A percentile compares a stretch with the other conserved stretches of the same genome.
Evolutionary conservation across 2,888 invertebrate species (phyloP).

Genomic region (Ennomos fuscantarius): DNA sequence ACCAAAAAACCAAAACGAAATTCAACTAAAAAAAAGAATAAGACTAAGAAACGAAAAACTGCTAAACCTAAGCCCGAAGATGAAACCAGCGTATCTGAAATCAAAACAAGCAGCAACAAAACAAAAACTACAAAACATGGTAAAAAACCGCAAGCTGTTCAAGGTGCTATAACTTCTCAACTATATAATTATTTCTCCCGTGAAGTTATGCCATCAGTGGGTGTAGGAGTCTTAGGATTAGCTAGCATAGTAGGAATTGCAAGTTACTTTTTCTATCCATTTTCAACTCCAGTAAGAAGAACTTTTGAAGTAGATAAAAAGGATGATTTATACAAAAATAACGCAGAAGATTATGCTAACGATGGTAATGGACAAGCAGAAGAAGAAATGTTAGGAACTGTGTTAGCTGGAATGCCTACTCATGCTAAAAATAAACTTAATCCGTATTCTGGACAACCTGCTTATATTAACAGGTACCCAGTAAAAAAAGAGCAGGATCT

Average conservation of each 20-base stretch:
- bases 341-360: constrained; percentile 87
- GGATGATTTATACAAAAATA: constrained; percentile 88
- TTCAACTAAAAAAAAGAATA: constrained; percentile 80
- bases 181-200: constrained; percentile 91
- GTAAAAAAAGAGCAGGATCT: constrained; percentile 77
- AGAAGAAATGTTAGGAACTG: constrained; percentile 91
- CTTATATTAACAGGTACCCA: constrained; percentile 68
- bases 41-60: constrained; percentile 86
- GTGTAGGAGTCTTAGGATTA: constrained; percentile 90
- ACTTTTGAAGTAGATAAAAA: constrained; percentile 88
- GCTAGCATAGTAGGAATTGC: constrained; percentile 91
- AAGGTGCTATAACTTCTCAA: constrained; percentile 88
- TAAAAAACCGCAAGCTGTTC: constrained; percentile 67
- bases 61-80: constrained; percentile 67
- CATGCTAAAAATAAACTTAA: constrained; percentile 77
- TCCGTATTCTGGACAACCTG: constrained; percentile 76
- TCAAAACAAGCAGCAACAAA: constrained; percentile 83
- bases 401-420: constrained; percentile 88
- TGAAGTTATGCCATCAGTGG: constrained; percentile 93
- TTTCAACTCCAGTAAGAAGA: constrained; percentile 87
- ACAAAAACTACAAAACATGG: constrained; percentile 72
- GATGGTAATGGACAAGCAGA: constrained; percentile 89
- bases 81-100: constrained; percentile 61
- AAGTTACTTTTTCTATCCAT: constrained; percentile 91
- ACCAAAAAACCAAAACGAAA: constrained; percentile 80